Evolutionary conservation across 2,113 vertebrate genomes (phyloP).

Genomic region (Rhinogobius similis): DNA sequence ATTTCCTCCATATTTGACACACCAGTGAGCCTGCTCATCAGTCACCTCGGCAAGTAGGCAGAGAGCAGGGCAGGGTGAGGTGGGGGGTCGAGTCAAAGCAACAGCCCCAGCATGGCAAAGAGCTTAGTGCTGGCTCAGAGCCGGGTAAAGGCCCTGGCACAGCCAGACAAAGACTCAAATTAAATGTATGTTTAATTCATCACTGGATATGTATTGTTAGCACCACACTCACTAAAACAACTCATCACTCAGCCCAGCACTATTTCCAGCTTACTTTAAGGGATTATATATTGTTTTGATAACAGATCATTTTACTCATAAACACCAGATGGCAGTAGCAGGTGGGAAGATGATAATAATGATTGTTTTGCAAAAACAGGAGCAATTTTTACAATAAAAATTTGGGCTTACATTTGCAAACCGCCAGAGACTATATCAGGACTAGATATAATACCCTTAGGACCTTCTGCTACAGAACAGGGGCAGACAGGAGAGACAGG

Average conservation of each 20-base stretch:
- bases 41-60: conserved; percentile 64
- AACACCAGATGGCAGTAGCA: conserved; percentile 14
- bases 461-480: not conserved
- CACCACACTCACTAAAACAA: conserved; percentile 31
- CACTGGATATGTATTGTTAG: conserved; percentile 28
- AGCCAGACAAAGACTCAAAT: conserved; percentile 25
- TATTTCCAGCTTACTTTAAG: conserved; percentile 40
- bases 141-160: conserved; percentile 24
- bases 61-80: conserved; percentile 15
- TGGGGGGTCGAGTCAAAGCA: conserved; percentile 38
- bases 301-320: conserved; percentile 2
- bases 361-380: conserved; percentile 2
- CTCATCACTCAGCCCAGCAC: conserved; percentile 30
- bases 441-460: not conserved
- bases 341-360: conserved; percentile 8
- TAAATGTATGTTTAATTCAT: conserved; percentile 58
- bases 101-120: conserved; percentile 42
- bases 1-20: conserved; percentile 70
- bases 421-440: not conserved
- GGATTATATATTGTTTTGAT: conserved; percentile 17
- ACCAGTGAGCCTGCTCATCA: conserved; percentile 66
- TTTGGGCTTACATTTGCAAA: conserved; percentile 2
- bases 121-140: conserved; percentile 46
- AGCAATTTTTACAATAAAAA: conserved; percentile 6
- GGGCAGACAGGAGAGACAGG: not conserved